Conservation (phyloP, 2,888 invertebrate species). For the Chrysolina haemoptera region DNA sequence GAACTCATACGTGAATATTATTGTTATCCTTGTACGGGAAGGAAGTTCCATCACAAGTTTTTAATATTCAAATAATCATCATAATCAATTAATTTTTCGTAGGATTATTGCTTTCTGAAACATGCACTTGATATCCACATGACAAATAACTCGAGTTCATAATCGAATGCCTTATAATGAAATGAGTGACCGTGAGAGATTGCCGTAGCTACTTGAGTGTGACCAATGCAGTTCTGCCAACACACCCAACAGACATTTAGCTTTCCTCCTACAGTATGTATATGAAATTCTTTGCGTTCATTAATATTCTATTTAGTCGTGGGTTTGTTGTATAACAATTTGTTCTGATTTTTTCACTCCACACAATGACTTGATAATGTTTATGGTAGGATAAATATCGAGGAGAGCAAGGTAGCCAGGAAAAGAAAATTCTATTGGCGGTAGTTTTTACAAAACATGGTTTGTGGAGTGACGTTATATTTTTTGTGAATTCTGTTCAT, state of each 20-base stretch:
- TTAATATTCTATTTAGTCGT: not conserved
- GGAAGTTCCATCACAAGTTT: too few relatives aligned
- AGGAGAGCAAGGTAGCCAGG: not conserved
- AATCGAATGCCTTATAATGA: not conserved
- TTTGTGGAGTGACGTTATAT: too few relatives aligned
- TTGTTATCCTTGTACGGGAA: too few relatives aligned
- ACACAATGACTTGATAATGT: too few relatives aligned
- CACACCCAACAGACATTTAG: constrained; percentile 8
- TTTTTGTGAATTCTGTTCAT: too few relatives aligned
- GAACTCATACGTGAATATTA: too few relatives aligned
- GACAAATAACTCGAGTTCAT: not conserved
- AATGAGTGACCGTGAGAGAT: constrained; percentile 12
- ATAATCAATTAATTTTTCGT: too few relatives aligned
- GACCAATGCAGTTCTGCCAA: constrained; percentile 12
- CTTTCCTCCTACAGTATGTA: constrained; percentile 4
- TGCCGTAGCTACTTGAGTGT: constrained; percentile 1
- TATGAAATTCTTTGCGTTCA: constrained; percentile 8
- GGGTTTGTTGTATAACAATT: not conserved
- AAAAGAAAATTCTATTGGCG: not conserved
- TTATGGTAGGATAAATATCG: not conserved
- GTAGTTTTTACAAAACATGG: not conserved
- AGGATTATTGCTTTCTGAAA: too few relatives aligned
- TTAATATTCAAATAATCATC: too few relatives aligned
- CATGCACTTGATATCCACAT: not conserved
- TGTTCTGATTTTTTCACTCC: not conserved